Conservation (phyloP, 2,113 vertebrate species). For the Alexandromys fortis region DNA sequence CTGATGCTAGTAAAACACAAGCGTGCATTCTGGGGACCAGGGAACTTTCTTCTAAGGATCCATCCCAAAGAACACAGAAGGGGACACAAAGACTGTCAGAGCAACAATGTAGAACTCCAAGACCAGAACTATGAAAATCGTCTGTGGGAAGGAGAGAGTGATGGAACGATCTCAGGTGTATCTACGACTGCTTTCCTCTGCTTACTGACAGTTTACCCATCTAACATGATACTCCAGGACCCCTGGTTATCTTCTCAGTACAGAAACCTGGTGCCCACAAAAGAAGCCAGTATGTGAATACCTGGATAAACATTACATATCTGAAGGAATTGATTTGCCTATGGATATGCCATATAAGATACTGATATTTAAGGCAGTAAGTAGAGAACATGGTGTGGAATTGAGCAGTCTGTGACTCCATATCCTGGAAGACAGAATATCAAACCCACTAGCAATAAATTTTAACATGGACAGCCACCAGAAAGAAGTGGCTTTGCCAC, state of each 20-base stretch:
- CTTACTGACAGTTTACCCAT: background rate
- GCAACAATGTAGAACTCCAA: background rate
- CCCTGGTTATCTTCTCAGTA: background rate
- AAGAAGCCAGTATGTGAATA: background rate
- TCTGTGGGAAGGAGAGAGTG: background rate
- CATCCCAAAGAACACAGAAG: background rate
- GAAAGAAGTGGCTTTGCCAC: too few relatives aligned
- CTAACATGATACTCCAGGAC: background rate
- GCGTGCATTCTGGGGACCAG: background rate
- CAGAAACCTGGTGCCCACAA: background rate
- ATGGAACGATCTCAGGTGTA: background rate
- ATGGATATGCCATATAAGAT: background rate
- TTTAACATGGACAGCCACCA: too few relatives aligned
- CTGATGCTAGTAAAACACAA: background rate
- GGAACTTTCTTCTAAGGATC: background rate
- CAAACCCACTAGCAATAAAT: too few relatives aligned
- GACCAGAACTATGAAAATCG: background rate
- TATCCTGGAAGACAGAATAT: too few relatives aligned
- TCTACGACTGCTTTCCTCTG: background rate
- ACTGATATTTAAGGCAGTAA: background rate
- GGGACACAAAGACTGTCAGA: background rate
- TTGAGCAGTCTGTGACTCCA: too few relatives aligned
- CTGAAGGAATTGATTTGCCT: background rate
- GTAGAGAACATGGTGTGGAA: background rate
- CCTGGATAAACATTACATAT: background rate